Conservation (phyloP, 2,888 invertebrate species). For the Papilio demoleus region DNA sequence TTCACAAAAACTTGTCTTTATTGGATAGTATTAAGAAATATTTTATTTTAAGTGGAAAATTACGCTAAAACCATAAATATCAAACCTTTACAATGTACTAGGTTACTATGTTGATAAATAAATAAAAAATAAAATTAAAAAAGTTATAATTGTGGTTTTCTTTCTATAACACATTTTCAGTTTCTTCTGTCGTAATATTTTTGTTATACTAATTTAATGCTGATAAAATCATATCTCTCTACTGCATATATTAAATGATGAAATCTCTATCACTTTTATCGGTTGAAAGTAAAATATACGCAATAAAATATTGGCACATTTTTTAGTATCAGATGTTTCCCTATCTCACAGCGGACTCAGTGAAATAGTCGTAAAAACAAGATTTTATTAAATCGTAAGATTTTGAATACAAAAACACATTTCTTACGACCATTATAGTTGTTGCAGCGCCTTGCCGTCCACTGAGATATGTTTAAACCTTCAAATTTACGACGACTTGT, state of each 20-base stretch:
- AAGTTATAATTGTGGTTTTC: too few species aligned
- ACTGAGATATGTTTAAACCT: conserved; percentile 58
- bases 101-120: too few species aligned
- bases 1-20: too few species aligned
- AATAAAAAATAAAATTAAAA: too few species aligned
- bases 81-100: too few species aligned
- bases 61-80: too few species aligned
- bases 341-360: background rate
- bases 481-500: conserved; percentile 67
- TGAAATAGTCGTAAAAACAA: conserved; percentile 59
- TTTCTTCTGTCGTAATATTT: too few species aligned
- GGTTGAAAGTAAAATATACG: background rate
- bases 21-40: too few species aligned
- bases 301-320: background rate
- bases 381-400: conserved; percentile 60
- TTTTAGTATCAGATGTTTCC: background rate
- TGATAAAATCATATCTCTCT: background rate
- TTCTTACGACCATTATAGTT: conserved; percentile 61
- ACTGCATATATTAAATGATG: background rate
- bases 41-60: too few species aligned
- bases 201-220: background rate
- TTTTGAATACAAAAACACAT: conserved; percentile 65
- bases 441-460: conserved; percentile 50
- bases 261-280: background rate
- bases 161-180: too few species aligned